Evolutionary conservation across 1,140 invertebrate genomes (phyloP), one percentile per base, ranked within the genome.

Genomic region (Drosophila busckii): DNA sequence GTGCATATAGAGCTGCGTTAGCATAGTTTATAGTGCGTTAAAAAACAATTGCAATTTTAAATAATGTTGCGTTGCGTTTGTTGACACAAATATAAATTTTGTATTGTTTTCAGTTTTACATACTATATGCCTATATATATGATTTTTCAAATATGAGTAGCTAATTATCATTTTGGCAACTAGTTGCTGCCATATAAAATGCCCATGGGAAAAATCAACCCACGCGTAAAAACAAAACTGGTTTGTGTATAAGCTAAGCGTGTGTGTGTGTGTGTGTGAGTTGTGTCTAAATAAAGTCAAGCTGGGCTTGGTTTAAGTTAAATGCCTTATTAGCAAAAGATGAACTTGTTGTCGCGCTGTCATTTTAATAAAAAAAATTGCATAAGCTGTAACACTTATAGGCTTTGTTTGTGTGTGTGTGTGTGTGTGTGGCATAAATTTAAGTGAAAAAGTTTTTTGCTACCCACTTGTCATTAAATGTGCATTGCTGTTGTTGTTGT

Each of bases 401-500:
- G 6, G 7, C 25, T 26, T 2, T 19, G 4, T 29, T n/a, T n/a
- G 16, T 52, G 26, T 20, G 13, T 45, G 48, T 38, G 38, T 35
- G 29, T 60, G 40, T 68, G 50, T 68, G 34, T 49, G 53, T 68
- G 75, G 73, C 73, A 80, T 73, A 62, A 52, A 80, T 78, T n/a
- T 80, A 78, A 78, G 73, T 78, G 54, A 73, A 80, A 80, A 80
- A 80, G 58, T 82, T 78, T 71, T 80, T n/a, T n/a, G n/a, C n/a
- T n/a, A n/a, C n/a, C 73, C 64, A 78, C 75, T 82, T 78, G 75
- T 80, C 75, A 82, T 80, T 80, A 80, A 60, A 80, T 80, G 78
- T 82, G 73, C 63, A 68, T 80, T 78, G 68, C 68, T 73, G 61
- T 80, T 80, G 53, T 50, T 32, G 46, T 54, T 60, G 53, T 50